Conservation (phyloP, 2,888 invertebrate genomes). For the Ypsolopha scabrella region DNA sequence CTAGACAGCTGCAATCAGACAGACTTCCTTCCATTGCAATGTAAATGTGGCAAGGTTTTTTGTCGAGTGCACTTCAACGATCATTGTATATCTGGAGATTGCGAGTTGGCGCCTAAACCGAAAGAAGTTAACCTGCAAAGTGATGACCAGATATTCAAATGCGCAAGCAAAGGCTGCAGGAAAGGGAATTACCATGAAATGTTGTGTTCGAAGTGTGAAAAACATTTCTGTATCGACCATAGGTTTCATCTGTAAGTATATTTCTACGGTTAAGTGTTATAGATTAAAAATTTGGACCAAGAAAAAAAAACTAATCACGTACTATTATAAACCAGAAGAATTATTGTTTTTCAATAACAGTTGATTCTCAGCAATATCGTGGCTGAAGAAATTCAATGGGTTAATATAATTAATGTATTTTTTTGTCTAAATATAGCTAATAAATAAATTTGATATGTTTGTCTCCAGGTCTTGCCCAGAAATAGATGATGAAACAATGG, state of each 20-base stretch:
- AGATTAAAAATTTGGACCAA: too few relatives aligned
- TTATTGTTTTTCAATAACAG: not conserved
- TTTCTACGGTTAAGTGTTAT: not conserved
- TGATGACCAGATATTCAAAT: conserved; percentile 58
- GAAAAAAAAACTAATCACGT: too few relatives aligned
- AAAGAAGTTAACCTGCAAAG: conserved; percentile 43
- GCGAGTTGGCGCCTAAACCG: conserved; percentile 47
- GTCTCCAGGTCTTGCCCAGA: conserved; percentile 63
- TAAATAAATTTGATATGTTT: not conserved
- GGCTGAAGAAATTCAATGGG: not conserved
- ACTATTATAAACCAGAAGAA: too few relatives aligned
- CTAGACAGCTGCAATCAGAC: conserved; percentile 72
- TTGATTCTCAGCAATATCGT: not conserved
- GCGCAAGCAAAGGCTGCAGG: conserved; percentile 70
- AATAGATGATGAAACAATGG: conserved; percentile 64
- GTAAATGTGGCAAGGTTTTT: conserved; percentile 73
- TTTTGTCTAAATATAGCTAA: not conserved
- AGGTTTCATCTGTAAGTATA: conserved; percentile 66
- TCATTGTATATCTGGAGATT: conserved; percentile 66
- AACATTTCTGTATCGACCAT: conserved; percentile 79
- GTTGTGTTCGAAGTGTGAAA: conserved; percentile 73
- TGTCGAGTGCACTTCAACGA: conserved; percentile 76
- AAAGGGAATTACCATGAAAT: conserved; percentile 74
- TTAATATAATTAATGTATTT: not conserved
- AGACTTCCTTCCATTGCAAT: conserved; percentile 79